Conservation (phyloP, 2,888 invertebrate species). For the Erynnis tages region DNA sequence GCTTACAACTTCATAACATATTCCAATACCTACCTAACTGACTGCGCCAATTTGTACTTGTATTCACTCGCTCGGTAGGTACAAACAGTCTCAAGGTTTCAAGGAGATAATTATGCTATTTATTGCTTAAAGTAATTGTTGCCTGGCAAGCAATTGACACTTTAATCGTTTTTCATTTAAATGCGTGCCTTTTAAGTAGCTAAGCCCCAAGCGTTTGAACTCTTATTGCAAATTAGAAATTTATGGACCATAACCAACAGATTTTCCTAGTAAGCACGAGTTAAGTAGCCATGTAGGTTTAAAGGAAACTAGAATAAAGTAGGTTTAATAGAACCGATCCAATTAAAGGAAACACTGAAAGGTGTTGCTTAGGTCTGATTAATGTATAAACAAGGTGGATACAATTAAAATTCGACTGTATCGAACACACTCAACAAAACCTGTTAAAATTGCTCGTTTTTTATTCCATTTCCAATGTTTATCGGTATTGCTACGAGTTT, state of each 20-base stretch:
- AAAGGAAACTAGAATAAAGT: too few relatives aligned
- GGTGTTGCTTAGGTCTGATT: too few relatives aligned
- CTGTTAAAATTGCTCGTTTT: too few relatives aligned
- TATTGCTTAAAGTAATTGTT: slow-evolving; percentile 13
- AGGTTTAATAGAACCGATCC: too few relatives aligned
- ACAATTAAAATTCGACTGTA: too few relatives aligned
- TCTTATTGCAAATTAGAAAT: neutral
- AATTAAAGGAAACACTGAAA: too few relatives aligned
- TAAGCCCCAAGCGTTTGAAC: neutral
- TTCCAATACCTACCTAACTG: neutral
- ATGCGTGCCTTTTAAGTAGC: slow-evolving; percentile 4
- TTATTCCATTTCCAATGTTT: neutral
- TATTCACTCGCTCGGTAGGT: slow-evolving; percentile 2
- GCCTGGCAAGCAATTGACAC: neutral
- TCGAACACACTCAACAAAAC: too few relatives aligned
- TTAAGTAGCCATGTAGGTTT: too few relatives aligned
- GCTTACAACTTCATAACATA: neutral
- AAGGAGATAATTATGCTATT: slow-evolving; percentile 9
- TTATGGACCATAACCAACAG: neutral
- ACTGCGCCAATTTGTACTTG: slow-evolving; percentile 1
- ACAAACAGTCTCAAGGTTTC: slow-evolving; percentile 4
- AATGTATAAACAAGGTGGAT: too few relatives aligned
- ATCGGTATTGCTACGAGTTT: neutral
- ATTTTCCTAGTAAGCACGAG: too few relatives aligned
- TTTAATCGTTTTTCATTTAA: slow-evolving; percentile 11